Percentiles rank a stretch among this genome's conserved stretches.
Conservation (phyloP, 2,113 vertebrate species). For the Ictalurus punctatus region DNA sequence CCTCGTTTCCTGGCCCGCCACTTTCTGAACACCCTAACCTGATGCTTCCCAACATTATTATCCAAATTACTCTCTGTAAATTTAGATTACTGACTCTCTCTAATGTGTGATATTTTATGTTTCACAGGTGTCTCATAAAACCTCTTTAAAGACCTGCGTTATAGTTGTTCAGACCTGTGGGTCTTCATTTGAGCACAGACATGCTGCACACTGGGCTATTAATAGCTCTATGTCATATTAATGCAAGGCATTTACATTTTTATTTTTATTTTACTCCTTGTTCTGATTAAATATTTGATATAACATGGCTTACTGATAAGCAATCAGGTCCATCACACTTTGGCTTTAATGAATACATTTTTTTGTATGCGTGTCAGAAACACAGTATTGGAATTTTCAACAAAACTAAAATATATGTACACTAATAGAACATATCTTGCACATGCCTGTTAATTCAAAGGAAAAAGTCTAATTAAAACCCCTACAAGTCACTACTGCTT, state of each 20-base stretch:
- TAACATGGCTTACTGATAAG: background rate
- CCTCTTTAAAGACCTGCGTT: slow-evolving; percentile 24
- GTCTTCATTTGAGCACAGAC: slow-evolving; percentile 9
- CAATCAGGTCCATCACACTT: background rate
- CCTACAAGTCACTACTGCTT: background rate
- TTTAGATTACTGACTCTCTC: slow-evolving; percentile 53
- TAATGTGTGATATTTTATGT: slow-evolving; percentile 53
- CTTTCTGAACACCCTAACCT: slow-evolving; percentile 65
- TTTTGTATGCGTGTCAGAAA: background rate
- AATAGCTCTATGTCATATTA: slow-evolving; percentile 3
- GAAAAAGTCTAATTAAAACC: background rate
- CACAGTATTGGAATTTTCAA: background rate
- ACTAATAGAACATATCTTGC: background rate
- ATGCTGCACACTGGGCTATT: slow-evolving; percentile 8
- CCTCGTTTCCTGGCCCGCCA: slow-evolving; percentile 64
- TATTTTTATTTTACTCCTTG: background rate
- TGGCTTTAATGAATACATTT: background rate
- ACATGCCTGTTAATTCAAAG: background rate
- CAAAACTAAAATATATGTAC: background rate
- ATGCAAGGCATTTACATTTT: background rate
- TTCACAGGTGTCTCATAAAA: slow-evolving; percentile 60
- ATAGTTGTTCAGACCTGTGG: slow-evolving; percentile 21
- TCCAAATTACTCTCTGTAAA: slow-evolving; percentile 60
- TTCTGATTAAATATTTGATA: background rate
- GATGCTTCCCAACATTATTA: slow-evolving; percentile 66